Evolutionary conservation across 2,797 vertebrate species (phyloP).

Genomic region (Chloroceryle amazona): DNA sequence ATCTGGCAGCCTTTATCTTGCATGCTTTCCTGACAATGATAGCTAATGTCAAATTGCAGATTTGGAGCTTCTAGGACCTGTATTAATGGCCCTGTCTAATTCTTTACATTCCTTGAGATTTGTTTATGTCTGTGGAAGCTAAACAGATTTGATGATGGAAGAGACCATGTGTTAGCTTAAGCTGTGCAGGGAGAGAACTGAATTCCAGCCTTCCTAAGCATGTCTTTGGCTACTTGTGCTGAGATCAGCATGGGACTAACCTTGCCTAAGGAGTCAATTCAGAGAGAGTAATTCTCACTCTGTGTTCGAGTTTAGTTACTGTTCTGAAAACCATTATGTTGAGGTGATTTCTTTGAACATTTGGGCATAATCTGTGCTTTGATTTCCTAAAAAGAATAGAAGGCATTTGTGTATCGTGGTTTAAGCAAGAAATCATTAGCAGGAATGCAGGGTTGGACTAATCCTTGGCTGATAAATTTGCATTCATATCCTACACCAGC

Average conservation of each 20-base stretch:
- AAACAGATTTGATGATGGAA: neutral
- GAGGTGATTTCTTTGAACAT: neutral
- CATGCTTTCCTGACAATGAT: neutral
- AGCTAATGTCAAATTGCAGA: neutral
- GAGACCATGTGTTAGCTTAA: neutral
- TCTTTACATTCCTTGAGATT: conserved; percentile 41
- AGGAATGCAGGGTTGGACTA: neutral
- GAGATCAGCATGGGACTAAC: neutral
- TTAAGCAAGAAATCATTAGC: neutral
- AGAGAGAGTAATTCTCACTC: neutral
- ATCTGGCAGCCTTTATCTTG: neutral
- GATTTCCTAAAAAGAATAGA: neutral
- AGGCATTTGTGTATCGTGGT: neutral
- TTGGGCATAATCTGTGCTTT: neutral
- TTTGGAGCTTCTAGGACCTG: neutral
- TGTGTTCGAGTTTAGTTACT: neutral
- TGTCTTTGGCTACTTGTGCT: neutral
- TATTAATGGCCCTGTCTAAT: conserved; percentile 18
- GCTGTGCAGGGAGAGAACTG: neutral
- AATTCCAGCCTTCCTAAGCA: neutral
- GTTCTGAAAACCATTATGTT: neutral
- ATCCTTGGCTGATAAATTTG: neutral
- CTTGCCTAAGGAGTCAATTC: neutral
- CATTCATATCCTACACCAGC: neutral
- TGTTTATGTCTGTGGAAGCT: neutral